Evolutionary conservation across 2,113 vertebrate species (phyloP), one percentile per base, ranked within the genome.

Genomic region (Hyperoodon ampullatus): DNA sequence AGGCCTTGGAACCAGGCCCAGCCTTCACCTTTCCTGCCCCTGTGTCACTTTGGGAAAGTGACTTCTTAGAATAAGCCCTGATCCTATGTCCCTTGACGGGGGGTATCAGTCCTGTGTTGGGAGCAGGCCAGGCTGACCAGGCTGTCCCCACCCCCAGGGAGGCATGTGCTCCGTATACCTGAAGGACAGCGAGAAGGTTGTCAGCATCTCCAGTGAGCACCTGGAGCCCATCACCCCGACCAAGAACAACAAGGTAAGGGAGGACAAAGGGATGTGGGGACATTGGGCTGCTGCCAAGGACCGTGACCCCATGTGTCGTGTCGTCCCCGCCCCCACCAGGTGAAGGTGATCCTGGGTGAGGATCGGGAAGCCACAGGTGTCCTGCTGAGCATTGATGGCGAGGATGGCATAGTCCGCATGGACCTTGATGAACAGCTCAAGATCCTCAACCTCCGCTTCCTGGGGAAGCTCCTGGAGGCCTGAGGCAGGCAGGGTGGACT

Each of bases 151-250:
- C 24, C 66, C 35, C 0, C 88, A 99, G 99, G 99, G 99, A 0
- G 99, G 99, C 35, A 99, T 99, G 99, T 99, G 99, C 84, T 99
- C 99, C 0, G 99, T 99, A 47, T 99, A 99, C 95, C 98, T 99
- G 95, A 99, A 99, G 97, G 99, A 99, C 96, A 99, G 99, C 0
- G 99, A 99, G 96, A 99, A 99, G 95, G 99, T 99, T 2, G 99
- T 99, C 91, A 99, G 99, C 88, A 99, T 99, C 90, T 99, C 99
- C 92, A 99, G 99, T 15, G 99, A 99, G 71, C 99, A 99, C 89
- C 98, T 99, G 96, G 99, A 99, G 93, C 99, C 99, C 2, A 98
- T 99, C 84, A 99, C 99, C 0, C 99, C 99, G 8, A 99, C 99
- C 97, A 99, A 99, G 98, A 99, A 99, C 98, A 99, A 99, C 96